phyloP scores from a whole-genome alignment of 2,797 vertebrate genomes.

The Ctenopoma kingsleyae region DNA sequence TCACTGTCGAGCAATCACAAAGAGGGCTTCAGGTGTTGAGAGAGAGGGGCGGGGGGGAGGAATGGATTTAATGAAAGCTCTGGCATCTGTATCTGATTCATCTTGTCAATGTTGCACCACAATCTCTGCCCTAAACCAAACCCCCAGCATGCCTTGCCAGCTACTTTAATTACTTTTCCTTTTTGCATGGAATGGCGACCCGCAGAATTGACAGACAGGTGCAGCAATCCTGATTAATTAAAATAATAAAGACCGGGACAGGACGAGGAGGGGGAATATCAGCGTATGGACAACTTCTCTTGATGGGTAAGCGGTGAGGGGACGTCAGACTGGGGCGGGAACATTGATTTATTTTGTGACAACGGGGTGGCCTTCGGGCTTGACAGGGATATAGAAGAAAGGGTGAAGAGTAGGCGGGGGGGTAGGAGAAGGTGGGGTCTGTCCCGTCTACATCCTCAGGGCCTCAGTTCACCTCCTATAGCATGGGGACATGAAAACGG shows the following conservation, averaged over 20 bases:
- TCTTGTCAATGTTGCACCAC: conserved; percentile 76
- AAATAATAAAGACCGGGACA: conserved; percentile 78
- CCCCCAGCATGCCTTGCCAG: conserved; percentile 79
- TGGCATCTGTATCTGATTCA: conserved; percentile 80
- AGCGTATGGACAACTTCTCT: conserved; percentile 63
- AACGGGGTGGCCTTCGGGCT: conserved; percentile 72
- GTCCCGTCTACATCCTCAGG: conserved; percentile 60
- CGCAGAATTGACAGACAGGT: conserved; percentile 82
- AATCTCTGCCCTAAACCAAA: conserved; percentile 78
- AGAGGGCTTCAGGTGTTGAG: conserved; percentile 74
- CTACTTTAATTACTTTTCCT: conserved; percentile 83
- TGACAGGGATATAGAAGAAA: conserved; percentile 56
- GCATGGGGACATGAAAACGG: conserved; percentile 50
- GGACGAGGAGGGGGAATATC: conserved; percentile 61
- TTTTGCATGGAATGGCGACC: conserved; percentile 64
- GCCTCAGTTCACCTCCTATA: conserved; percentile 44
- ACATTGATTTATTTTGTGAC: conserved; percentile 79
- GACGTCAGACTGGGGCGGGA: conserved; percentile 54
- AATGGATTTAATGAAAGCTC: conserved; percentile 79
- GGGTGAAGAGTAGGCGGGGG: conserved; percentile 7
- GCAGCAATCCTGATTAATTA: conserved; percentile 85
- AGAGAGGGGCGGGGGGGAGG: conserved; percentile 27
- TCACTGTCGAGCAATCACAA: conserved; percentile 53
- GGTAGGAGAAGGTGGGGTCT: conserved; percentile 11
- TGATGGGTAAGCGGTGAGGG: conserved; percentile 68